These are phyloP conservation scores for Xenopus tropicalis DNA, from an alignment of 2,113 vertebrate genomes.

Conservation along the genomic window DNA sequence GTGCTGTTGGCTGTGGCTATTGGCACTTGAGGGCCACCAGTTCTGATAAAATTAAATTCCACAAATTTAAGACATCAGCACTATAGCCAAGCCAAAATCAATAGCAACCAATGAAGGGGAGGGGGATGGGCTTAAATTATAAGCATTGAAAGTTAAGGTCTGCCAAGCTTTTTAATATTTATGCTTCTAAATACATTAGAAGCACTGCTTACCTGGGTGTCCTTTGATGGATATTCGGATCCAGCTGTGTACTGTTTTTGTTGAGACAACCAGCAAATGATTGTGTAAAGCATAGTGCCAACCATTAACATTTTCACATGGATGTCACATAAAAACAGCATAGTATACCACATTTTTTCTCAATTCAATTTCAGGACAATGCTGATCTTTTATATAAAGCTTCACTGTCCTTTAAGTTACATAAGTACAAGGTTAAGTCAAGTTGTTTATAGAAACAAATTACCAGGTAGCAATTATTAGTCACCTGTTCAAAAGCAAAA, in stretches of 20 bases:
- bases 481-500: no score
- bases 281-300: no score
- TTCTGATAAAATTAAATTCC: conserved; percentile 22
- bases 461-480: no score
- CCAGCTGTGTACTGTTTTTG: background rate
- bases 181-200: background rate
- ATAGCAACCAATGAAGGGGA: conserved; percentile 24
- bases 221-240: background rate
- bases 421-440: no score
- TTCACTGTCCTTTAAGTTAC: no score
- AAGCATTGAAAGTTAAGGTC: background rate
- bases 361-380: no score
- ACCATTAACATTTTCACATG: no score
- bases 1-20: background rate
- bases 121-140: conserved; percentile 1
- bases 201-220: background rate
- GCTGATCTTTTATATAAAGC: no score
- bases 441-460: no score
- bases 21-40: conserved; percentile 11
- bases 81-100: conserved; percentile 27
- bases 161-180: conserved; percentile 10
- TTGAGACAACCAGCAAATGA: background rate
- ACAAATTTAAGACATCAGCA: conserved; percentile 28
- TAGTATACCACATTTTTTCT: no score
- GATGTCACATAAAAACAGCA: no score